These are phyloP conservation scores for Lydus trimaculatus DNA, from an alignment of 2,888 invertebrate genomes.

Conservation along the genomic window DNA sequence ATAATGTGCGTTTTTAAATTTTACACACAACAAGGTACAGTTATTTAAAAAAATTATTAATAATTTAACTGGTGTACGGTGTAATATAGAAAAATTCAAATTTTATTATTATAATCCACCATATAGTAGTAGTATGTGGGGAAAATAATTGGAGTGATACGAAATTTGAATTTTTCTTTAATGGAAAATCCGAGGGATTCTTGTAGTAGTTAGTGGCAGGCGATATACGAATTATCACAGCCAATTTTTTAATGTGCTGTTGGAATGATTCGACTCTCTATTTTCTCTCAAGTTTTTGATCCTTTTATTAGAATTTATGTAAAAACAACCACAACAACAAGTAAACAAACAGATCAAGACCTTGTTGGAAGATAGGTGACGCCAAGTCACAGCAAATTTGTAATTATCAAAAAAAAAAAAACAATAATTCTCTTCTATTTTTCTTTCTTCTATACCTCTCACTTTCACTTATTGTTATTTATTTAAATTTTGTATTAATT, in stretches of 20 bases:
- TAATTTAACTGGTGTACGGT: conserved; percentile 39
- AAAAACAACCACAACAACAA: too few species aligned
- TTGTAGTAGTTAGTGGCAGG: conserved; percentile 46
- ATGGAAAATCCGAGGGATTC: conserved; percentile 32
- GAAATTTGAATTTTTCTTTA: conserved; percentile 19
- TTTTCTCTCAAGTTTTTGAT: conserved; percentile 26
- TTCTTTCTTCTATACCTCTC: background rate
- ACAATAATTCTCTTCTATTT: background rate
- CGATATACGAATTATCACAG: conserved; percentile 51
- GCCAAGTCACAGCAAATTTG: conserved; percentile 50
- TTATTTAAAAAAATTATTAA: too few species aligned
- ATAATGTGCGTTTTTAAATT: background rate
- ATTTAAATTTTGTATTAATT: conserved; percentile 13
- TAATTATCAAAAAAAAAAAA: background rate
- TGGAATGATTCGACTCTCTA: conserved; percentile 53
- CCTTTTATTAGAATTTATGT: background rate
- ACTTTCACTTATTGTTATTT: background rate
- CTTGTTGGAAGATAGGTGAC: conserved; percentile 51
- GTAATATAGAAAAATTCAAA: conserved; percentile 28
- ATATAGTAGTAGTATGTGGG: too few species aligned
- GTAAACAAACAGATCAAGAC: conserved; percentile 16
- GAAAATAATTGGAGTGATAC: too few species aligned
- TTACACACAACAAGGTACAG: conserved; percentile 24
- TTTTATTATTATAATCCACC: conserved; percentile 27
- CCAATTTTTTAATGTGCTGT: conserved; percentile 49